Conservation (phyloP, 2,797 vertebrate genomes). For the Ctenochaetus hawaiiensis region DNA sequence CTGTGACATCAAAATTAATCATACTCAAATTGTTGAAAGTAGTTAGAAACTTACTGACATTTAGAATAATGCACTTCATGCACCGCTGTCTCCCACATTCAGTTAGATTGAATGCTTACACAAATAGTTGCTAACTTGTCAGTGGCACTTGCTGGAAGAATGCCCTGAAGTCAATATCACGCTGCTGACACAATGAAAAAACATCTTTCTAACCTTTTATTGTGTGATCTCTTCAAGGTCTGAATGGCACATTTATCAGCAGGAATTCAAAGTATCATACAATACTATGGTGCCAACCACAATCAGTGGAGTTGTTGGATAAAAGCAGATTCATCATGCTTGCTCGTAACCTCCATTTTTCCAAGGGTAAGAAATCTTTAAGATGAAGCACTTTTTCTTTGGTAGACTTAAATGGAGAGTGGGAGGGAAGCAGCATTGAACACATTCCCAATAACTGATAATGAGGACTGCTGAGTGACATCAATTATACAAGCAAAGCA, state of each 20-base stretch:
- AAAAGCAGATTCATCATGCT: slow-evolving; percentile 61
- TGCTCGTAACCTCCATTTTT: slow-evolving; percentile 55
- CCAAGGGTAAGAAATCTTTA: slow-evolving; percentile 48
- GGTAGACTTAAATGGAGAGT: slow-evolving; percentile 59
- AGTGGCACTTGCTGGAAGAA: slow-evolving; percentile 51
- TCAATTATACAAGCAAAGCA: slow-evolving; percentile 69
- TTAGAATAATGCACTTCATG: slow-evolving; percentile 56
- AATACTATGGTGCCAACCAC: slow-evolving; percentile 33
- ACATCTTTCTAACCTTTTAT: slow-evolving; percentile 20
- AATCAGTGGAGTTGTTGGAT: slow-evolving; percentile 41
- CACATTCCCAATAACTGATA: slow-evolving; percentile 65
- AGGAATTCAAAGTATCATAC: slow-evolving; percentile 41
- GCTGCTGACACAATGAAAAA: slow-evolving; percentile 18
- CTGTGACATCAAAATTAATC: slow-evolving; percentile 45
- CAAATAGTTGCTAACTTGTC: slow-evolving; percentile 54
- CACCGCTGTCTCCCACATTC: slow-evolving; percentile 28
- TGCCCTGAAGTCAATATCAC: slow-evolving; percentile 44
- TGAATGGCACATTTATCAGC: slow-evolving; percentile 42
- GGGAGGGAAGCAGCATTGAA: slow-evolving; percentile 55
- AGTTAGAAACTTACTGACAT: slow-evolving; percentile 55
- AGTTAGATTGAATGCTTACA: slow-evolving; percentile 40
- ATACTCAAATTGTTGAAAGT: slow-evolving; percentile 34
- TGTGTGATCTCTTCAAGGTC: slow-evolving; percentile 28
- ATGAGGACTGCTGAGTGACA: slow-evolving; percentile 63
- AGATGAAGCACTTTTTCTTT: slow-evolving; percentile 52